Evolutionary conservation across 2,113 vertebrate species (phyloP).

Genomic region (Malurus elegans): DNA sequence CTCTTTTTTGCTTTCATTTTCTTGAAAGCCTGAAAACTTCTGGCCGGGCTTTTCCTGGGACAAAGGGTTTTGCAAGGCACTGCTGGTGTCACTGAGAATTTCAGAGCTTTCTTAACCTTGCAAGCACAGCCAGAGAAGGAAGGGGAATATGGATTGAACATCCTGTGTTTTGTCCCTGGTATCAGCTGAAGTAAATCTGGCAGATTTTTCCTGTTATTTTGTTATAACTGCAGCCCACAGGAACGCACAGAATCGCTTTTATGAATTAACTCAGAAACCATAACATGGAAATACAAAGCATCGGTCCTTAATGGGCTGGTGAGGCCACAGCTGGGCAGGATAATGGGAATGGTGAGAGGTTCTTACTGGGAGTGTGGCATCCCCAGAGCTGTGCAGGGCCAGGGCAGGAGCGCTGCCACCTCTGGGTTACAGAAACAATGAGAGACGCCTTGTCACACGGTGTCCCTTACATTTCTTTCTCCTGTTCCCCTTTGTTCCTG

Average conservation of each 20-base stretch:
- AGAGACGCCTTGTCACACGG: accelerated
- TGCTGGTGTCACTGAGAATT: constrained; percentile 40
- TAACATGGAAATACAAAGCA: neutral
- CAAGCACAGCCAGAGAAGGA: constrained; percentile 55
- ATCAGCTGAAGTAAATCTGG: constrained; percentile 76
- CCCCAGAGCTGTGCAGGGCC: neutral
- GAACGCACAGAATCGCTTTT: constrained; percentile 56
- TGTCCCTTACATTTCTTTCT: neutral
- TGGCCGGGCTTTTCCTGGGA: neutral
- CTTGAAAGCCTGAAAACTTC: neutral
- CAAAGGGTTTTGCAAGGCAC: neutral
- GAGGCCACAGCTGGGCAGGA: neutral
- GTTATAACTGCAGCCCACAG: constrained; percentile 61
- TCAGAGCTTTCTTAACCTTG: constrained; percentile 60
- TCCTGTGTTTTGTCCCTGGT: constrained; percentile 79
- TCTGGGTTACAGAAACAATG: neutral
- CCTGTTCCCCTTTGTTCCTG: neutral
- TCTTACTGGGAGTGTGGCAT: accelerated
- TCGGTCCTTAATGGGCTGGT: neutral
- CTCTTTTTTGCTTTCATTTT: constrained; percentile 35
- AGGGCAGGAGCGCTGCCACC: accelerated
- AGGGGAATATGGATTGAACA: constrained; percentile 69
- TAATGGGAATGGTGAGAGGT: neutral
- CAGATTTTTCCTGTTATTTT: constrained; percentile 94
- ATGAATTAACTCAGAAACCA: constrained; percentile 50